Percentiles rank a stretch among this genome's conserved stretches.
Evolutionary conservation across 2,113 vertebrate species (phyloP).

Genomic region (Phoxinus phoxinus): DNA sequence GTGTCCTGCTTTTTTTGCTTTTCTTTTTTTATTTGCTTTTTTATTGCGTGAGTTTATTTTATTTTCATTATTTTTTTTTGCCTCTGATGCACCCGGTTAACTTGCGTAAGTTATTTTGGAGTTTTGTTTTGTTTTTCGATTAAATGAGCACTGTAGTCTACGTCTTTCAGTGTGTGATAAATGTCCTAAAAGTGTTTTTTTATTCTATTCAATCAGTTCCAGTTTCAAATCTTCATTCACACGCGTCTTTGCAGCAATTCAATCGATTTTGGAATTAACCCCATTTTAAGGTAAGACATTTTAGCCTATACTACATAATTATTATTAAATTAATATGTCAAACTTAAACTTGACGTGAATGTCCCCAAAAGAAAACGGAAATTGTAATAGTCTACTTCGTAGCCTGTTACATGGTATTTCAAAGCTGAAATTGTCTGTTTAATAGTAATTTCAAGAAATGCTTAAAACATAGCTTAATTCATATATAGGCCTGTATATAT

Average conservation of each 20-base stretch:
- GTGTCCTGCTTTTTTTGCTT: no score
- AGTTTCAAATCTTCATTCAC: neutral
- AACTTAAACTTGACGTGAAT: neutral
- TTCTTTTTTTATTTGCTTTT: no score
- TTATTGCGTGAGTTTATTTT: no score
- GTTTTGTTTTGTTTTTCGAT: no score
- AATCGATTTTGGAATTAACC: neutral
- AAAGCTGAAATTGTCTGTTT: neutral
- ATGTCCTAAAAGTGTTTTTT: neutral
- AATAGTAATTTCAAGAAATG: neutral
- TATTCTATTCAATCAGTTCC: neutral
- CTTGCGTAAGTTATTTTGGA: neutral
- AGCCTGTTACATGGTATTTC: neutral
- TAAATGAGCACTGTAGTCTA: neutral
- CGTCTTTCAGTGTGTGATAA: neutral
- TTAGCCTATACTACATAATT: neutral
- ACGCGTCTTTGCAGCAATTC: neutral
- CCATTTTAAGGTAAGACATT: neutral
- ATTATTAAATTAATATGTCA: neutral
- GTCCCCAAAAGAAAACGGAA: neutral
- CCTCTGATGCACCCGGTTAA: no score
- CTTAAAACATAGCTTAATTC: no score
- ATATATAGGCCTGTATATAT: no score
- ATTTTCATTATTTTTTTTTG: fast-evolving
- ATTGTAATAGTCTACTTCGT: neutral